These are phyloP conservation scores for Gymnoscopelus braueri DNA, from an alignment of 2,797 vertebrate genomes.

Conservation along the genomic window DNA sequence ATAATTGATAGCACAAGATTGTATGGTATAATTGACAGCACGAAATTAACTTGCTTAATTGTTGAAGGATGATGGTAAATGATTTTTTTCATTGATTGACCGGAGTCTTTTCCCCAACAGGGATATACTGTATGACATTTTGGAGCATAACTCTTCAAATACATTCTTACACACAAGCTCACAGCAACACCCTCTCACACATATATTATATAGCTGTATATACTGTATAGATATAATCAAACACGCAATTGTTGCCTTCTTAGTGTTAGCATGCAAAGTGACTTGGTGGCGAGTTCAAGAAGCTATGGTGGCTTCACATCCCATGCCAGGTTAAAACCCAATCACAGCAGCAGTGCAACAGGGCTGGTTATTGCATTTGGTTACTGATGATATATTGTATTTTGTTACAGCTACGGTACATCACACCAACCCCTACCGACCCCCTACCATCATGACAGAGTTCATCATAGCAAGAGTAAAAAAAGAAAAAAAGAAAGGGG, in stretches of 20 bases:
- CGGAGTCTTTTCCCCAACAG: too few relatives aligned
- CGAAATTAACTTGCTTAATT: too few relatives aligned
- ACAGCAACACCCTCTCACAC: slow-evolving; percentile 1
- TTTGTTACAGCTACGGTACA: slow-evolving; percentile 41
- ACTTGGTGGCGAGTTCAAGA: slow-evolving; percentile 62
- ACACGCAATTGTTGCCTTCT: background rate
- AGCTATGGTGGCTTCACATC: slow-evolving; percentile 57
- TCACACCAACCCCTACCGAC: slow-evolving; percentile 1
- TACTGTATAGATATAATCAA: background rate
- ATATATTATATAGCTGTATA: slow-evolving; percentile 31
- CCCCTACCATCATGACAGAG: background rate
- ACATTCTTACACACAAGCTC: slow-evolving; percentile 17
- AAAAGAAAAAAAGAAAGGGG: background rate
- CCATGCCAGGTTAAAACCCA: slow-evolving; percentile 68
- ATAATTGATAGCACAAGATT: too few relatives aligned
- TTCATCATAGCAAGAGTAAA: slow-evolving; percentile 11
- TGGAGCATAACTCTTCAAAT: slow-evolving; percentile 45
- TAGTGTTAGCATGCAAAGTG: slow-evolving; percentile 71
- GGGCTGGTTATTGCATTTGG: slow-evolving; percentile 36
- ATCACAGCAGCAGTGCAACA: slow-evolving; percentile 56
- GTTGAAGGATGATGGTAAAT: too few relatives aligned
- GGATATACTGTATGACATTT: slow-evolving; percentile 20
- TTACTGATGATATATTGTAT: slow-evolving; percentile 58
- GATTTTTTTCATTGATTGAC: too few relatives aligned
- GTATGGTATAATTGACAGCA: too few relatives aligned